Evolutionary conservation across 2,113 vertebrate species (phyloP).

Genomic region (Dryoscopus gambensis): DNA sequence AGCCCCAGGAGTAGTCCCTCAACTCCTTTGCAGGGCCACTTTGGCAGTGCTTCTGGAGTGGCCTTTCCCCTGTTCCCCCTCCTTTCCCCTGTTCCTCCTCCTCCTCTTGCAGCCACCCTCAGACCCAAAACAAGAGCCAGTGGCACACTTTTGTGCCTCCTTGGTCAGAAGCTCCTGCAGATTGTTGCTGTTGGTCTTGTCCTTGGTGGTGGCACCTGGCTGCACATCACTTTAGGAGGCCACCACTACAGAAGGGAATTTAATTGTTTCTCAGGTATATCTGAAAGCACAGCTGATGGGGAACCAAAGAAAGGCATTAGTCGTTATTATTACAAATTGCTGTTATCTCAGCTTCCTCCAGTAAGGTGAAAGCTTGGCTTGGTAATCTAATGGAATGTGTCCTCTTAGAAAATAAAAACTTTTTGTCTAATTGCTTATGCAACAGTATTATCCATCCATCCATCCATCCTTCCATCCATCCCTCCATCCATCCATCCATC

Average conservation of each 20-base stretch:
- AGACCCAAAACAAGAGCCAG: not conserved
- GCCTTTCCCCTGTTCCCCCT: not conserved
- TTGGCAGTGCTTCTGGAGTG: not conserved
- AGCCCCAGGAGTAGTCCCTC: not conserved
- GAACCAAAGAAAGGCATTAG: not conserved
- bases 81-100: not conserved
- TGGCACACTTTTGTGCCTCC: not conserved
- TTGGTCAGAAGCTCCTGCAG: not conserved
- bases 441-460: not conserved
- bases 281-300: not conserved
- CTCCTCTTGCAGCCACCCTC: not conserved
- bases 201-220: not conserved
- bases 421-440: not conserved
- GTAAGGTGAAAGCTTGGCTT: not conserved
- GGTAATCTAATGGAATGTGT: not conserved
- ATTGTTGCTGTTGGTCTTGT: not conserved
- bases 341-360: not conserved
- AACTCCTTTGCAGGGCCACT: not conserved
- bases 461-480: not conserved
- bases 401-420: not conserved
- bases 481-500: not conserved
- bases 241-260: not conserved
- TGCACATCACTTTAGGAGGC: not conserved
- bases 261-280: not conserved
- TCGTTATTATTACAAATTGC: not conserved